A percentile compares a stretch with the other conserved stretches of the same genome.
These are phyloP conservation scores for Tursiops truncatus DNA, from an alignment of 2,113 vertebrate species.

Conservation along the genomic window DNA sequence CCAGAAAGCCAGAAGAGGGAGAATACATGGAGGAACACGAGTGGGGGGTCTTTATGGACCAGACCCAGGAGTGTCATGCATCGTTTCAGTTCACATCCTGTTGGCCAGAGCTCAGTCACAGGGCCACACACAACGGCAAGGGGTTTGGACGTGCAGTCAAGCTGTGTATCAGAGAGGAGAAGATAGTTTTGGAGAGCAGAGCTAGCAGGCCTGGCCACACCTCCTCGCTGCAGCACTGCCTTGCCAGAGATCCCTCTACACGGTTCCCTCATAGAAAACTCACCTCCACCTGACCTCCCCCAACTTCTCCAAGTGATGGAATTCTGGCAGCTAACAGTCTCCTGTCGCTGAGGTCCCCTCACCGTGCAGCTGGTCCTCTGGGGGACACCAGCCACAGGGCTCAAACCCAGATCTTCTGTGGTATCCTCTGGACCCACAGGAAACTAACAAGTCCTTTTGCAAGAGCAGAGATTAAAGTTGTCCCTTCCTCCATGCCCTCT, in stretches of 20 bases:
- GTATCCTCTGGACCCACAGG: background rate
- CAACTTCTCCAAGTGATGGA: background rate
- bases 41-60: background rate
- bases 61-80: background rate
- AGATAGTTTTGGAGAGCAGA: background rate
- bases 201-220: background rate
- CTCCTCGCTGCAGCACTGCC: background rate
- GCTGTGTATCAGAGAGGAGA: background rate
- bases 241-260: background rate
- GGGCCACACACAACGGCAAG: background rate
- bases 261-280: background rate
- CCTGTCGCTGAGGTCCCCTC: background rate
- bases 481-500: background rate
- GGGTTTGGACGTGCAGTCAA: no score
- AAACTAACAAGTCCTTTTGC: background rate
- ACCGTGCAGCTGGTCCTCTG: background rate
- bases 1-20: background rate
- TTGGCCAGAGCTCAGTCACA: background rate
- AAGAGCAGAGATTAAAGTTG: background rate
- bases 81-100: background rate
- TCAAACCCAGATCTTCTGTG: background rate
- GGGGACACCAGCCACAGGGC: background rate
- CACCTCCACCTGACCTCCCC: background rate
- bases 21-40: rapidly evolving
- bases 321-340: background rate